A percentile compares a stretch with the other conserved stretches of the same genome.
phyloP scores from a whole-genome alignment of 2,888 invertebrate species.

The Protophormia terraenovae region DNA sequence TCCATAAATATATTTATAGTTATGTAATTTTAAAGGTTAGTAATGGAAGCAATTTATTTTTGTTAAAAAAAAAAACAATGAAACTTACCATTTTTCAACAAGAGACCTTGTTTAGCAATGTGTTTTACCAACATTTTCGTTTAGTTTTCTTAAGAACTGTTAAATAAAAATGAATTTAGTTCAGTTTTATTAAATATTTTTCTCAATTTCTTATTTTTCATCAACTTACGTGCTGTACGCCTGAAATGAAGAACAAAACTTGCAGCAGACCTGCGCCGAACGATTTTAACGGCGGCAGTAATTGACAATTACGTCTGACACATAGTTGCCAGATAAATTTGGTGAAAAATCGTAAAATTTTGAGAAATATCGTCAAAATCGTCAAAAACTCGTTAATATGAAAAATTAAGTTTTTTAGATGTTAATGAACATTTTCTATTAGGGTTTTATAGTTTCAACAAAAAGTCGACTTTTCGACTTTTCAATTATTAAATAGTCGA shows the following conservation, averaged over 20 bases:
- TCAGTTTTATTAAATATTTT: background rate
- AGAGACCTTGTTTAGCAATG: conserved; percentile 75
- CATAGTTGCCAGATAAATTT: too few relatives aligned
- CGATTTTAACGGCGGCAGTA: too few relatives aligned
- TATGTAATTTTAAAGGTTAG: conserved; percentile 79
- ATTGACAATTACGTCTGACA: too few relatives aligned
- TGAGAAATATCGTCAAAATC: too few relatives aligned
- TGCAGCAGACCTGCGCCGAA: too few relatives aligned
- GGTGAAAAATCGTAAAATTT: too few relatives aligned
- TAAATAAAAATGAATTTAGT: conserved; percentile 6
- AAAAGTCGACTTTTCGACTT: too few relatives aligned
- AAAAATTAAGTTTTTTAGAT: too few relatives aligned
- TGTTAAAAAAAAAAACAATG: background rate
- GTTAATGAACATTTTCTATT: too few relatives aligned
- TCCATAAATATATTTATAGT: conserved; percentile 59
- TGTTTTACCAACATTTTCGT: conserved; percentile 78
- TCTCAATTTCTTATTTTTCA: background rate
- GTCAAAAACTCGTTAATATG: too few relatives aligned
- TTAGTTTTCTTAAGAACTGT: conserved; percentile 28
- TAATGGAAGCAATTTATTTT: background rate
- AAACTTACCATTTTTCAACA: conserved; percentile 77
- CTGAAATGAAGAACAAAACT: conserved; percentile 36
- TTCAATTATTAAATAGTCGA: too few relatives aligned
- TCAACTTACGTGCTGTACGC: conserved; percentile 27
- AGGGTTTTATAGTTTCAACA: too few relatives aligned